Evolutionary conservation across 2,113 vertebrate genomes (phyloP).

Genomic region (Pica pica): DNA sequence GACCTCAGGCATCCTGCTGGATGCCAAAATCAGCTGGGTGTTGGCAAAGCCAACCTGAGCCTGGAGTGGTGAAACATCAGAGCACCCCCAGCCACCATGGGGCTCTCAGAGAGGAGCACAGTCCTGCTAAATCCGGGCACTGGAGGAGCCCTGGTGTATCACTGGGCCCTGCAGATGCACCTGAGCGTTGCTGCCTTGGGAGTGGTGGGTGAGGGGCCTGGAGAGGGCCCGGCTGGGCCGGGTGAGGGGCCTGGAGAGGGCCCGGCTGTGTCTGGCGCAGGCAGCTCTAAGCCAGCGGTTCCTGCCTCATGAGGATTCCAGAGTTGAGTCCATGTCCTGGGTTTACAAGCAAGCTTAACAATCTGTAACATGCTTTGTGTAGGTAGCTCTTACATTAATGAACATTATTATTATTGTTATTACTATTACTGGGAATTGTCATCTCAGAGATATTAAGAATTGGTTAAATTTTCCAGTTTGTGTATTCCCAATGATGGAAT

Average conservation of each 20-base stretch:
- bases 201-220: neutral
- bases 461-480: neutral
- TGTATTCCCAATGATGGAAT: neutral
- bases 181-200: no score
- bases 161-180: neutral
- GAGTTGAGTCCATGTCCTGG: neutral
- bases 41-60: neutral
- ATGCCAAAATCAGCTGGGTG: neutral
- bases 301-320: neutral
- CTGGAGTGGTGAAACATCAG: neutral
- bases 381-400: neutral
- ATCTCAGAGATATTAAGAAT: neutral
- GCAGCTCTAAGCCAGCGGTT: rapidly evolving
- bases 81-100: neutral
- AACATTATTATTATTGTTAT: neutral
- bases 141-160: neutral
- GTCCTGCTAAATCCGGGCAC: neutral
- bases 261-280: rapidly evolving
- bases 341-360: neutral
- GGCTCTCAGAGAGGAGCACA: no score
- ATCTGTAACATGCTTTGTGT: neutral
- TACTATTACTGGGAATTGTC: neutral
- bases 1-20: neutral
- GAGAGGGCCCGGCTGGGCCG: neutral
- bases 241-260: no score